Base-by-base conservation (phyloP, 2,797 vertebrate genomes). In the Scolopax bukidnonensis region DNA sequence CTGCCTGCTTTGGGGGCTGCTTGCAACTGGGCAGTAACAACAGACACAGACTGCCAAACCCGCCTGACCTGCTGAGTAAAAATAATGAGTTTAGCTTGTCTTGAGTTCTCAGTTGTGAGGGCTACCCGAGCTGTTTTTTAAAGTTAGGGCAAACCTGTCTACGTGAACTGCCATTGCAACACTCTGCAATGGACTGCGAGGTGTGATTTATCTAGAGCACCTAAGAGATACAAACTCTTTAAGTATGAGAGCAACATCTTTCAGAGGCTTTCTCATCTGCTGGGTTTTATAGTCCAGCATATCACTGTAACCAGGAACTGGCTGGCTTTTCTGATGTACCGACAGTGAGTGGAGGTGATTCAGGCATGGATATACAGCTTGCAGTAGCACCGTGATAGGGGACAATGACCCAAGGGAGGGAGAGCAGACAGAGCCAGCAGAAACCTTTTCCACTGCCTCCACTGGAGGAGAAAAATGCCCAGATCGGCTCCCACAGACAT, bases 191-290 rank as follows among this genome's bases (percentile, higher is more conserved):
- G 53, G 40, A 6, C 63, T 4, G 47, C 2, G 3, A 45, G 64
- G 20, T 71, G 41, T 54, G 88, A 79, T 89, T 87, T 82, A 67
- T 73, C 68, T 43, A 28, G 18, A 87, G 47, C 63, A 47, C 93
- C 91, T 61, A 18, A 25, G 82, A 61, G 76, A 30, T 27, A 23
- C 3, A 45, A 93, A 64, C 87, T 75, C 84, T 13, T 6, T 27
- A 40, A 80, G 81, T 5, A 60, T 0, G 0, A 68, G 84, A 71
- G 64, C 91, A 91, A 48, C 93, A 81, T 71, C 82, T 61, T 64
- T 61, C 79, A 85, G 75, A 57, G 67, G 25, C 71, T 38, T 70
- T 77, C 89, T 92, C 68, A n/a, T 41, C 92, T 93, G 51, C 82
- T 74, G 75, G 63, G 33, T 60, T 79, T 89, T 69, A 50, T 25